Base-by-base conservation (phyloP, 2,113 vertebrate species). In the Equus quagga region DNA sequence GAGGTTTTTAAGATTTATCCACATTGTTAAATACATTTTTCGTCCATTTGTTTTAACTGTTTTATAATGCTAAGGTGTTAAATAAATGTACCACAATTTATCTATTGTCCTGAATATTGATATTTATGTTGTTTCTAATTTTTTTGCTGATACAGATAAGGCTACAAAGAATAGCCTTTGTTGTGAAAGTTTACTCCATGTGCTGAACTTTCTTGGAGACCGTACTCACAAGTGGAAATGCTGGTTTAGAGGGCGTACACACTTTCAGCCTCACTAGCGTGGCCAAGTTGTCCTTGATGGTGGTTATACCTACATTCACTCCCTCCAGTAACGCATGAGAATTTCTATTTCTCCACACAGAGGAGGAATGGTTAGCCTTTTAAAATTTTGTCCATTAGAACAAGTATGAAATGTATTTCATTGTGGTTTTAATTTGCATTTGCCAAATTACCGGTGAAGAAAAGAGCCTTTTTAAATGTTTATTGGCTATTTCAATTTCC, bases 11-110 rank as follows among this genome's bases (percentile, higher is more conserved):
- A 41, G 58, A 92, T 73, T 92, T 70, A 51, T 72, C 67, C 26
- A 73, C 58, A 44, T 33, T 84, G 28, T 82, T 79, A 73, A 54
- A 65, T 86, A 70, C 41, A 60, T 60, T 58, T 76, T 91, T 65
- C 79, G 49, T 94, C 75, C 56, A 56, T 73, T 96, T 89, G 78
- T 64, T 93, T 92, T 87, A 90, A 56, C 21, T 89, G 65, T 33
- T 85, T 89, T 26, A 81, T n/a, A 89, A 19, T 67, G 21, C 14
- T 89, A 86, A 67, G 83, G 60, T 10, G n/a, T 92, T 83, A 56
- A 24, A 41, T 51, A 84, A 67, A 76, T 60, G 10, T 14, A 72
- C 19, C 62, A 49, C 23, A 28, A 67, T 78, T 51, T 89, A 75
- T 95, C 8, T 78, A 8, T 72, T 64, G 8, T 81, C 3, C 56